Conservation (phyloP, 2,797 vertebrate genomes). For the Siniperca scherzeri region DNA sequence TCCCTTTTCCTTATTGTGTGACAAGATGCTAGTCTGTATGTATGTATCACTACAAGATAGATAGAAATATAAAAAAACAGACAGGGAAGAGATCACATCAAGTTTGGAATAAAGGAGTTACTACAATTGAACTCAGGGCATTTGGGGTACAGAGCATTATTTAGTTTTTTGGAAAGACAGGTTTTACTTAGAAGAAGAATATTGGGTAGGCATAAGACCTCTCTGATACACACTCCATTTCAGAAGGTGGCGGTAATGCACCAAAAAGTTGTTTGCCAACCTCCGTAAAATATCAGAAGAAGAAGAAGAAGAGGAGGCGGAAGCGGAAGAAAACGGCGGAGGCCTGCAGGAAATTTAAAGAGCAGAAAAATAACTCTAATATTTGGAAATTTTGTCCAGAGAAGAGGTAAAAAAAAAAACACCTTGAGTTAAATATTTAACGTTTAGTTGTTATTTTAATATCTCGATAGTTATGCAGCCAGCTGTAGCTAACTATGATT, state of each 20-base stretch:
- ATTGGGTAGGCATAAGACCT: no score
- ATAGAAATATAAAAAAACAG: no score
- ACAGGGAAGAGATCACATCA: no score
- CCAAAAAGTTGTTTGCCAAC: no score
- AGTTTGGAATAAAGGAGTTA: no score
- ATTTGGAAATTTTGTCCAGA: neutral
- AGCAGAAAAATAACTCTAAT: neutral
- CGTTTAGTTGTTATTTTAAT: neutral
- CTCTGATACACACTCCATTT: no score
- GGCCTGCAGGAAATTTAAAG: neutral
- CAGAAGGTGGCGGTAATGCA: slow-evolving; percentile 2
- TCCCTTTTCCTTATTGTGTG: neutral
- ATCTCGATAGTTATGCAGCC: neutral
- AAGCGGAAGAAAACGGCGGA: neutral
- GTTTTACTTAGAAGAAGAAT: no score
- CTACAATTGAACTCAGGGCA: no score
- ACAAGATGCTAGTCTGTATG: neutral
- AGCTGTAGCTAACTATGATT: neutral
- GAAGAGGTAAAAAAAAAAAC: slow-evolving; percentile 34
- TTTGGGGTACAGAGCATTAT: no score
- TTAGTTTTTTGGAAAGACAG: no score
- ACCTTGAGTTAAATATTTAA: neutral
- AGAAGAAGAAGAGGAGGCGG: neutral
- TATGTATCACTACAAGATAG: neutral
- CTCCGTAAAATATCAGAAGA: accelerated